Conservation (phyloP, 2,797 vertebrate genomes). For the Hirundo rustica region DNA sequence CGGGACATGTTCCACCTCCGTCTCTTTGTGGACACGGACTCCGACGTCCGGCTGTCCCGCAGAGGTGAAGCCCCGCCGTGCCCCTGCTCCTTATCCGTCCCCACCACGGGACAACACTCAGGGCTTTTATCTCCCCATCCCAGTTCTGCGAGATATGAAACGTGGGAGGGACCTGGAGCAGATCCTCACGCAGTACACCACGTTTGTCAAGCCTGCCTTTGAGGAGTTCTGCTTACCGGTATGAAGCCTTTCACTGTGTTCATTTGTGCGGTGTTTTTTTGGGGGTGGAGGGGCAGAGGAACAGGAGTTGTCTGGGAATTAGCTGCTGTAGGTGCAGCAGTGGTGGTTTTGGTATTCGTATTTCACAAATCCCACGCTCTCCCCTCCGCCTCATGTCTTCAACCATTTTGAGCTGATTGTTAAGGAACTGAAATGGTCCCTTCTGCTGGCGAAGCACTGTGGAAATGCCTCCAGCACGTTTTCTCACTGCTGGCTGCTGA, state of each 20-base stretch:
- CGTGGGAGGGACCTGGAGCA: constrained; percentile 95
- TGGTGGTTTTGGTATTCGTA: not conserved
- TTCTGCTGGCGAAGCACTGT: not conserved
- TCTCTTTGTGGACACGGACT: constrained; percentile 97
- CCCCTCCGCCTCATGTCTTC: not conserved
- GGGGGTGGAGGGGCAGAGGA: not conserved
- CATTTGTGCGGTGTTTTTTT: too few species aligned
- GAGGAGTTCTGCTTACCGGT: constrained; percentile 98
- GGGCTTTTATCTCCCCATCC: not conserved
- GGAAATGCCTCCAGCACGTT: not conserved
- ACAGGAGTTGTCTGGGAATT: not conserved
- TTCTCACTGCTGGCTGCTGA: not conserved
- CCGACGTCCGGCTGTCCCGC: constrained; percentile 91
- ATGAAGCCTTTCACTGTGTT: not conserved
- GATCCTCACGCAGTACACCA: constrained; percentile 96
- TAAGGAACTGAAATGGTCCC: not conserved
- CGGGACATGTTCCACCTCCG: constrained; percentile 98
- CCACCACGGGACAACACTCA: accelerated
- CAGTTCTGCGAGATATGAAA: constrained; percentile 94
- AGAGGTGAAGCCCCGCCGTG: accelerated
- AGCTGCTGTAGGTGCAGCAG: not conserved
- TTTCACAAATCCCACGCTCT: accelerated
- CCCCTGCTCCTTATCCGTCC: accelerated
- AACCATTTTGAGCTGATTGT: not conserved
- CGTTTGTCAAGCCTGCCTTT: constrained; percentile 96